Base-by-base conservation (phyloP, 2,888 invertebrate species). In the Tenthredo mesomela region DNA sequence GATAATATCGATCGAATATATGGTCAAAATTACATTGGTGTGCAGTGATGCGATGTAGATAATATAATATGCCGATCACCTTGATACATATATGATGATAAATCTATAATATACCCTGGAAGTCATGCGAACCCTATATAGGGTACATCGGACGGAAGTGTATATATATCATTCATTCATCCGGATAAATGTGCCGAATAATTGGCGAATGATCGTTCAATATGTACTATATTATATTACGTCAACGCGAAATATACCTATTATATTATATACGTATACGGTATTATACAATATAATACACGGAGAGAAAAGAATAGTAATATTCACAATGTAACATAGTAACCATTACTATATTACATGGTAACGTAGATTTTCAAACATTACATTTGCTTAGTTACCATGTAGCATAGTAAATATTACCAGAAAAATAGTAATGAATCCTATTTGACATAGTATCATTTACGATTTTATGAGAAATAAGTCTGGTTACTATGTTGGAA, bases 141-240 rank as follows among this genome's bases (percentile, higher is more conserved):
- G 21, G 61, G 25, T 10, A 21, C 18, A 12, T 71, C 1, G 40
- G 37, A 71, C 18, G 71, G 37, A 37, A 37, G 2, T 71, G n/a
- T n/a, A n/a, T n/a, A n/a, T n/a, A 47, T 43, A 40, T 73, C 43
- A 43, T 12, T 73, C 12, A 73, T 73, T 73, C 73, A 21, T 43
- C 9, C 71, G 21, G 73, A 21, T 40, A 43, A 67, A 67, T 33
- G 33, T 67, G 67, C 33, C 67, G 18, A 33, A 33, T 67, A 67
- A 54, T 54, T 54, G 54, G 54, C 54, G 7, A 54, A 54, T 6
- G 0, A 54, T 54, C n/a, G 7, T n/a, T 54, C 7, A 54, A 54
- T n/a, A 54, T n/a, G 29, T 29, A 29, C 29, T 1, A n/a, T n/a
- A n/a, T n/a, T n/a, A n/a, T n/a, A n/a, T n/a, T n/a, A 54, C 2